Evolutionary conservation across 2,888 invertebrate genomes (phyloP).

Genomic region (Operophtera brumata): DNA sequence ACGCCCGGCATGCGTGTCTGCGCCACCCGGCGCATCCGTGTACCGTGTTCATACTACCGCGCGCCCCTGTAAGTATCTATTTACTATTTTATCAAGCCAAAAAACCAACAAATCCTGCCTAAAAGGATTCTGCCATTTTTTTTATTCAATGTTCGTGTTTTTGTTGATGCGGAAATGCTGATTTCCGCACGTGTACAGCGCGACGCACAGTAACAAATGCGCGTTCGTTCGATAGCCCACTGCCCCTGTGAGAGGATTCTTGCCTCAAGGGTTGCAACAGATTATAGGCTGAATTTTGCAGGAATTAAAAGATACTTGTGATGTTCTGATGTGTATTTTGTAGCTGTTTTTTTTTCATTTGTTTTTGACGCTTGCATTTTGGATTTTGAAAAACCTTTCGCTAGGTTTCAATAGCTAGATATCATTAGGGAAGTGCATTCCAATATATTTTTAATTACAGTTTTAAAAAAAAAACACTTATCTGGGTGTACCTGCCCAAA

Average conservation of each 20-base stretch:
- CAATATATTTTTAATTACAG: no score
- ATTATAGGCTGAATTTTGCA: constrained; percentile 47
- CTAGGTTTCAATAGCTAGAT: no score
- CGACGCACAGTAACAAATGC: constrained; percentile 72
- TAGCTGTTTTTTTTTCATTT: background rate
- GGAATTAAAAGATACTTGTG: no score
- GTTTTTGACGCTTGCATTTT: background rate
- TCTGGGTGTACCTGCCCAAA: no score
- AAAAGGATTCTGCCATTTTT: background rate
- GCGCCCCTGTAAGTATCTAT: constrained; percentile 73
- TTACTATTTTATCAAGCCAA: background rate
- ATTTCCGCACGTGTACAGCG: constrained; percentile 72
- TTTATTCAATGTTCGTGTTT: constrained; percentile 15
- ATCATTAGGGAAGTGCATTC: no score
- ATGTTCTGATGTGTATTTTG: constrained; percentile 27
- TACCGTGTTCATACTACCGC: constrained; percentile 55
- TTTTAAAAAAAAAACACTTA: no score
- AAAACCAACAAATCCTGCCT: background rate
- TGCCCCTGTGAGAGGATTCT: constrained; percentile 76
- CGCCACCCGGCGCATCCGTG: constrained; percentile 43
- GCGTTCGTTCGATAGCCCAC: constrained; percentile 78
- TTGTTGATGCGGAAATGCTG: constrained; percentile 45
- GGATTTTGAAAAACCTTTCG: no score
- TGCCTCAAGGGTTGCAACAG: constrained; percentile 70
- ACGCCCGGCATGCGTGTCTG: constrained; percentile 64